Conservation (phyloP, 1,140 invertebrate genomes). For the Magallana angulata region DNA sequence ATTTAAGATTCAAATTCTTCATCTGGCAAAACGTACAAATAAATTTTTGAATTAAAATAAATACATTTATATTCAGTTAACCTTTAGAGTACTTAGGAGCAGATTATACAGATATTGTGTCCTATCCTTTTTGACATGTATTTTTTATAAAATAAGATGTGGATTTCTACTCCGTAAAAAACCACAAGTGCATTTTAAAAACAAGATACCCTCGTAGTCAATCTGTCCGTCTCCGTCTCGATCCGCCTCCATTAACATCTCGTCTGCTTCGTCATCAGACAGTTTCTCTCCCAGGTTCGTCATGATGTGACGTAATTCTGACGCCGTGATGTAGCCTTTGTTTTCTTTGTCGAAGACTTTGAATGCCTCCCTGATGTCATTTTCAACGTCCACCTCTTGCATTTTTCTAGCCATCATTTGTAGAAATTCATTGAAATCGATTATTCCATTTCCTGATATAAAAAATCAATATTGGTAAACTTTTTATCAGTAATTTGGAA, state of each 20-base stretch:
- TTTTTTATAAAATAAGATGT: no score
- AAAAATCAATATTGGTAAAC: not conserved
- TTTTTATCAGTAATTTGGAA: no score
- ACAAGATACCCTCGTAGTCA: conserved; percentile 62
- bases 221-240: conserved; percentile 86
- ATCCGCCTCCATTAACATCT: conserved; percentile 95
- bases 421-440: conserved; percentile 96
- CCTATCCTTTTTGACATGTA: no score
- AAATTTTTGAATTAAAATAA: no score
- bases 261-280: conserved; percentile 93
- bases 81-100: no score
- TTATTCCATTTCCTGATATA: conserved; percentile 94
- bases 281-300: conserved; percentile 93
- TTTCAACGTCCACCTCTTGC: conserved; percentile 99
- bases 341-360: conserved; percentile 98
- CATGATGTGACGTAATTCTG: conserved; percentile 85
- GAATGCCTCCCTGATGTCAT: conserved; percentile 99
- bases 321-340: conserved; percentile 86
- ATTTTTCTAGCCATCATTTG: conserved; percentile 99
- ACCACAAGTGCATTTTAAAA: no score
- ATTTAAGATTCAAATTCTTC: no score
- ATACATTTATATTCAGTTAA: no score
- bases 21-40: no score
- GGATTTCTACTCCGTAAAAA: no score
- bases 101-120: no score